Conservation (phyloP, 1,140 invertebrate species). For the Zaprionus inermis region DNA sequence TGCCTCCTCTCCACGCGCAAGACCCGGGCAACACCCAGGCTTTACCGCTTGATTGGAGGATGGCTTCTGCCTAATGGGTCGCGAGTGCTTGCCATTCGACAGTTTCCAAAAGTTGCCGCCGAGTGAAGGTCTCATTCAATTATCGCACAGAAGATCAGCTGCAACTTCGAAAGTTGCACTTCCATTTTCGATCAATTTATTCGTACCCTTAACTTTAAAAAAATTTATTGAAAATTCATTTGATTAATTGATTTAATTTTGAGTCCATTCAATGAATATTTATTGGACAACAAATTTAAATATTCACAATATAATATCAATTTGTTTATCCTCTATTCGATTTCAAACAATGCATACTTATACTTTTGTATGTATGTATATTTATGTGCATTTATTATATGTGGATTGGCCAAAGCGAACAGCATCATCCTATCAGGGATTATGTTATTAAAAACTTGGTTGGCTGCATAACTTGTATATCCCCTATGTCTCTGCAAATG, state of each 20-base stretch:
- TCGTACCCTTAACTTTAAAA: neutral
- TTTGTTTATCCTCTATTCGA: neutral
- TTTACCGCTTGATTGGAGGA: neutral
- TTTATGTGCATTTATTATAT: neutral
- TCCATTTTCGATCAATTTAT: neutral
- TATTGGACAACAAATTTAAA: too few species aligned
- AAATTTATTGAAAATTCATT: neutral
- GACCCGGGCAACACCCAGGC: too few species aligned
- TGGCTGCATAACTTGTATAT: neutral
- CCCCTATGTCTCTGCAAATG: slow-evolving; percentile 23
- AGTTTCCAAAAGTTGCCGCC: neutral
- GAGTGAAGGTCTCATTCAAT: neutral
- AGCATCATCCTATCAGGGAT: neutral
- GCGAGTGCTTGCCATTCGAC: slow-evolving; percentile 4
- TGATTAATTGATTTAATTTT: neutral
- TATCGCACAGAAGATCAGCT: neutral
- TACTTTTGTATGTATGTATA: neutral
- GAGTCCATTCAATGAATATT: too few species aligned
- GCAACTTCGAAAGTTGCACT: slow-evolving; percentile 2
- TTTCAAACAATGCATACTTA: neutral
- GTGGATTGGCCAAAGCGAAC: neutral
- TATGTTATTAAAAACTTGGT: slow-evolving; percentile 19
- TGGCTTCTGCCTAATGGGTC: neutral
- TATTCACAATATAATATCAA: too few species aligned
- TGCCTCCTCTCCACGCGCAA: neutral